Evolutionary conservation across 2,113 vertebrate genomes (phyloP).

Genomic region (Zapornia atra): DNA sequence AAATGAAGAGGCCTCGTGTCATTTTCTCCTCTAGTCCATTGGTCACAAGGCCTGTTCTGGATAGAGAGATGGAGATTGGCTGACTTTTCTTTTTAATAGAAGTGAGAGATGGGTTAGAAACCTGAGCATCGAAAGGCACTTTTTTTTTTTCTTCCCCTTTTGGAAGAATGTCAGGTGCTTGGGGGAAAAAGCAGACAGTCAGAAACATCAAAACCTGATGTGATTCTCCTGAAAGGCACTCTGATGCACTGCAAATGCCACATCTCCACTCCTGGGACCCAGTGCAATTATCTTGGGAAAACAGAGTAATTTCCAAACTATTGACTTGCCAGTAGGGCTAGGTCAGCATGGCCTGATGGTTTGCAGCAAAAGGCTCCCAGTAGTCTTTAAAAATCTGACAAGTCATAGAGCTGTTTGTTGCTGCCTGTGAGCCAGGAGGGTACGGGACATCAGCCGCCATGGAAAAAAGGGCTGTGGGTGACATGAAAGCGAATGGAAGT

Average conservation of each 20-base stretch:
- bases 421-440: conserved; percentile 11
- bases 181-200: neutral
- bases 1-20: neutral
- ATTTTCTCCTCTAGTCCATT: neutral
- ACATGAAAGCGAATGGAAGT: conserved; percentile 39
- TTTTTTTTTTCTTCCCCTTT: neutral
- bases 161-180: neutral
- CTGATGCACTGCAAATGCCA: neutral
- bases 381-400: neutral
- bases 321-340: neutral
- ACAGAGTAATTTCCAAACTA: conserved; percentile 6
- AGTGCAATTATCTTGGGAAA: conserved; percentile 25
- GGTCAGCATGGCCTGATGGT: neutral
- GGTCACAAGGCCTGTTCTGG: neutral
- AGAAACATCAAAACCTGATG: conserved; percentile 11
- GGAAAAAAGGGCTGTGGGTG: conserved; percentile 52
- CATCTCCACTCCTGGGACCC: conserved; percentile 11
- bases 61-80: neutral
- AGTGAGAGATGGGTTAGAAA: neutral
- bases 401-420: neutral
- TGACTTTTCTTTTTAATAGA: neutral
- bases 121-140: neutral
- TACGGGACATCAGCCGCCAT: conserved; percentile 13
- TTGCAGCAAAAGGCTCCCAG: neutral
- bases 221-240: conserved; percentile 1